Percentiles rank a stretch among this genome's conserved stretches.
Conservation (phyloP, 2,797 vertebrate species). For the Triplophysa bombifrons region DNA sequence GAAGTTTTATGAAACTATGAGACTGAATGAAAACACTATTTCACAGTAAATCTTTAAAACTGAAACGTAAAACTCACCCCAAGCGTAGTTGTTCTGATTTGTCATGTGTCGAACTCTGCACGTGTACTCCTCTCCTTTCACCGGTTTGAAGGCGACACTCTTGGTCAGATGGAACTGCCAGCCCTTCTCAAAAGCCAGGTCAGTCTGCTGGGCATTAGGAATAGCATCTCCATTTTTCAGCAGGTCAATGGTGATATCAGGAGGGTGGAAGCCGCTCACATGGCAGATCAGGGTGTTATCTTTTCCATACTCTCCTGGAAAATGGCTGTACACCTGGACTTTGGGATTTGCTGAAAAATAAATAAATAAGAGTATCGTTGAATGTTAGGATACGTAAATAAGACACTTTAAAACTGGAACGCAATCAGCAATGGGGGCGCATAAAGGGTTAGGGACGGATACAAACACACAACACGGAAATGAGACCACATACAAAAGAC, state of each 20-base stretch:
- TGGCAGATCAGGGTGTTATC: constrained; percentile 81
- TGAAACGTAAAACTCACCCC: constrained; percentile 74
- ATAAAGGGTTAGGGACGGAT: neutral
- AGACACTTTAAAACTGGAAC: neutral
- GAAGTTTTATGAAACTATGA: neutral
- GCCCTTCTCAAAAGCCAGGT: constrained; percentile 81
- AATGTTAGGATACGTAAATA: neutral
- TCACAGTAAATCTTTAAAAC: neutral
- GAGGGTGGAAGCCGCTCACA: constrained; percentile 80
- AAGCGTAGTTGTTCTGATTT: fast-evolving
- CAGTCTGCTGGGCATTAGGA: neutral
- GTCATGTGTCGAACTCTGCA: constrained; percentile 73
- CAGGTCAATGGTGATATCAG: constrained; percentile 74
- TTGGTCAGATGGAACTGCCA: constrained; percentile 86
- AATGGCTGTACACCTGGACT: constrained; percentile 78
- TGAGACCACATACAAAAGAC: neutral
- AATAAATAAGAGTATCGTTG: neutral
- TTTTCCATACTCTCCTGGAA: constrained; percentile 23
- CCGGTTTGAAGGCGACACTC: constrained; percentile 59
- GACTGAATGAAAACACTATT: no score
- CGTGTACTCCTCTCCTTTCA: fast-evolving
- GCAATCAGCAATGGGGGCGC: neutral
- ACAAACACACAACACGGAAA: neutral
- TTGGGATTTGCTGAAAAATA: constrained; percentile 66
- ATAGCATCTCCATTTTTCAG: constrained; percentile 62